These are phyloP conservation scores for Tortricodes alternella DNA, from an alignment of 2,888 invertebrate genomes.

Conservation along the genomic window DNA sequence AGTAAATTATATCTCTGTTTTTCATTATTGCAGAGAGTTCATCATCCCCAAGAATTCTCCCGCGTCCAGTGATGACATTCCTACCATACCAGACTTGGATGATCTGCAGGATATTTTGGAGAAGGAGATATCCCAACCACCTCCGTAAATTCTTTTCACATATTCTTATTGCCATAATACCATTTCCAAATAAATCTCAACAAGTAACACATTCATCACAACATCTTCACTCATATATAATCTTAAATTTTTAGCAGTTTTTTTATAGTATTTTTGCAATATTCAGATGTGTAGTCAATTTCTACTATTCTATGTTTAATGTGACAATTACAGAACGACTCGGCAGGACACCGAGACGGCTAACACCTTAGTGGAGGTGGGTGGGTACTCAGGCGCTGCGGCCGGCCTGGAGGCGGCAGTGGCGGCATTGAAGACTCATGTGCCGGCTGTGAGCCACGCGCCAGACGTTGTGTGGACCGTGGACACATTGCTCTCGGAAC, in stretches of 20 bases:
- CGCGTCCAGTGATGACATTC: constrained; percentile 74
- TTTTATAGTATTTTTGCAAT: too few species aligned
- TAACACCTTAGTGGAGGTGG: constrained; percentile 66
- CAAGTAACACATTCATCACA: too few species aligned
- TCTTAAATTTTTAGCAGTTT: too few species aligned
- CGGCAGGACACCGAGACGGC: constrained; percentile 67
- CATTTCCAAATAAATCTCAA: too few species aligned
- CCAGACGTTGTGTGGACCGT: constrained; percentile 74
- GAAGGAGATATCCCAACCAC: constrained; percentile 68
- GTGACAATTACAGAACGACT: constrained; percentile 48
- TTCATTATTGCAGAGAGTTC: constrained; percentile 58
- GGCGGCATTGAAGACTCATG: constrained; percentile 61
- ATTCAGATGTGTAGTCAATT: too few species aligned
- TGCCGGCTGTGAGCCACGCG: constrained; percentile 63
- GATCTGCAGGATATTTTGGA: constrained; percentile 74
- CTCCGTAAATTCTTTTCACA: too few species aligned
- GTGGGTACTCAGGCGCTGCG: constrained; percentile 56
- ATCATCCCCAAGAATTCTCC: constrained; percentile 71
- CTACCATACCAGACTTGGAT: constrained; percentile 77
- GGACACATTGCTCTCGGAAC: constrained; percentile 65
- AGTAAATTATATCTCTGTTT: not conserved
- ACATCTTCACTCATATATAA: too few species aligned
- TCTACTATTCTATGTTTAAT: too few species aligned
- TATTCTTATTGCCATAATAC: too few species aligned
- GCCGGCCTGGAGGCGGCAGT: constrained; percentile 68